phyloP scores from a whole-genome alignment of 2,888 invertebrate species.

The Amblyjoppa fuscipennis region DNA sequence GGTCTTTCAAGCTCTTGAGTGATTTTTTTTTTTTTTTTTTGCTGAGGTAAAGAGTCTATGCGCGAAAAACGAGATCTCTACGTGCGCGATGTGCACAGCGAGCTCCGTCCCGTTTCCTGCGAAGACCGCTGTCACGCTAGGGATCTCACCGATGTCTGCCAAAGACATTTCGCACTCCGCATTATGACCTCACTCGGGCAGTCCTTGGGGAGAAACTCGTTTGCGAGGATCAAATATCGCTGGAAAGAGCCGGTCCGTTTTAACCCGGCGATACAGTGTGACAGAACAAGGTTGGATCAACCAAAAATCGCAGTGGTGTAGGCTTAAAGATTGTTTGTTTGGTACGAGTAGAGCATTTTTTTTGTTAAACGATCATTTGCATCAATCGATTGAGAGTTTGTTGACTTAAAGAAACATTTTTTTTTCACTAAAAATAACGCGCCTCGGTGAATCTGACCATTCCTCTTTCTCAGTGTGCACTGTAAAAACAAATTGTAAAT shows the following conservation, averaged over 20 bases:
- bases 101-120: slow-evolving; percentile 46
- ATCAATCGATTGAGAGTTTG: too few species aligned
- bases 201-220: slow-evolving; percentile 38
- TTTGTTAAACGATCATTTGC: too few species aligned
- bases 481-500: too few species aligned
- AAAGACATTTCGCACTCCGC: slow-evolving; percentile 38
- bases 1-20: background rate
- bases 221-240: background rate
- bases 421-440: too few species aligned
- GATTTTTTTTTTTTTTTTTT: background rate
- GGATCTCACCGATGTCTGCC: slow-evolving; percentile 24
- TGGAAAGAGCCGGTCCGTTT: background rate
- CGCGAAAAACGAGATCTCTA: slow-evolving; percentile 67
- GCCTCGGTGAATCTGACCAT: too few species aligned
- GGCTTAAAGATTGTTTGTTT: too few species aligned
- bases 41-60: background rate
- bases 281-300: too few species aligned
- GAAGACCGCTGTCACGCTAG: slow-evolving; percentile 47
- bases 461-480: too few species aligned
- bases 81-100: slow-evolving; percentile 60
- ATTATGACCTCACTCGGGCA: slow-evolving; percentile 21
- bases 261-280: too few species aligned
- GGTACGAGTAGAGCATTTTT: too few species aligned
- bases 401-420: too few species aligned
- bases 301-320: too few species aligned